phyloP scores from a whole-genome alignment of 2,888 invertebrate genomes.

The Amiota mariae region DNA sequence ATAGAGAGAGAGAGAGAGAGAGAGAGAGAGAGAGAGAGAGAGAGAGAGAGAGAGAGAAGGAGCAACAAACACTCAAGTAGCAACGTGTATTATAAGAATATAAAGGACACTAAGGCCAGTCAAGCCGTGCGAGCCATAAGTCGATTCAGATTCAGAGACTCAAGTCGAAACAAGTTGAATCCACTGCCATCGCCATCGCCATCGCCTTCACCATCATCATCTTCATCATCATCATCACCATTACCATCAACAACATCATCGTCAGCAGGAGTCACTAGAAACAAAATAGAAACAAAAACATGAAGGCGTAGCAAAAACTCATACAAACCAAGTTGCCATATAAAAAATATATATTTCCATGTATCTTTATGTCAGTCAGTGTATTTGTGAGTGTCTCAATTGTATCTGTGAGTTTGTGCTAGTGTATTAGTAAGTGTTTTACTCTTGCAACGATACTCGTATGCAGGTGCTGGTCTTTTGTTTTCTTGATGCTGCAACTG shows the following conservation, averaged over 20 bases:
- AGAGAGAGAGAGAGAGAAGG: too few species aligned
- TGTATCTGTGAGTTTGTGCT: too few species aligned
- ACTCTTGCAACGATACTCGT: background rate
- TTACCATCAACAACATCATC: background rate
- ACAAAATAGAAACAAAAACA: slow-evolving; percentile 3
- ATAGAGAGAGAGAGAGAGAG: too few species aligned
- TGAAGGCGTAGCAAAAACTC: background rate
- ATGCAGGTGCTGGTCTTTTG: background rate
- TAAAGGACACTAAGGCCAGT: slow-evolving; percentile 19
- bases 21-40: too few species aligned
- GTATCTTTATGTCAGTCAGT: slow-evolving; percentile 14
- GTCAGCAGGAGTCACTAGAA: slow-evolving; percentile 30
- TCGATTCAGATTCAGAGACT: too few species aligned
- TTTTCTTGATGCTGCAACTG: background rate
- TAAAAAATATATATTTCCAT: slow-evolving; percentile 24
- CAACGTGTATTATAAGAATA: background rate
- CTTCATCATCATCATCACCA: too few species aligned
- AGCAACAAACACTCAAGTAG: too few species aligned
- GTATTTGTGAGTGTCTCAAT: background rate
- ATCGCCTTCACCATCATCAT: background rate
- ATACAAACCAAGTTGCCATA: background rate
- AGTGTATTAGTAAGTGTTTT: background rate
- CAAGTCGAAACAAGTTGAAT: too few species aligned
- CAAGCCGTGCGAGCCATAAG: too few species aligned
- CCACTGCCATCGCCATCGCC: background rate